Evolutionary conservation across 2,888 invertebrate genomes (phyloP), one percentile per base, ranked within the genome.

Genomic region (Argyra leucocephala): DNA sequence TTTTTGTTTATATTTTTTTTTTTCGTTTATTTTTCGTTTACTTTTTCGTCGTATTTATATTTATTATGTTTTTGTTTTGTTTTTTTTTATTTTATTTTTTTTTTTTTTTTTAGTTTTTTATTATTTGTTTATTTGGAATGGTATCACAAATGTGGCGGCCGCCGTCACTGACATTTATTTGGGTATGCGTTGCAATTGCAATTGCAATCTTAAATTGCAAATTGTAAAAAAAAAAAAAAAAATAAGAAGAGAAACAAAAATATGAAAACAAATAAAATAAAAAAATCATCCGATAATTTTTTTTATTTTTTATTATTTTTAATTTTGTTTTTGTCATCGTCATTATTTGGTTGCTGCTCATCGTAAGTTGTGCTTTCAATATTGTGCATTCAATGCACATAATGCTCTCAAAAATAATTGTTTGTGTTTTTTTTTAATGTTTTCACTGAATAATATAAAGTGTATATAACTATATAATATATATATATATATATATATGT

Each of bases 81-180:
- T 10, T 37, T 37, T 2, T 9, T 37, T 37, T 9, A 9, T 37
- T 37, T 37, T 37, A 5, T 37, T 37, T 37, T 15, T 15, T 10
- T 37, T 37, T 5, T 15, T 9, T 15, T 10, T 10, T 37, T 37
- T 37, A 9, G 10, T 37, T 37, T 37, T 37, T 37, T 15, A 37
- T 37, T 37, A 15, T 37, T 37, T 37, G 37, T 37, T 37, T 37
- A 37, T 37, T 37, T 37, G 37, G 37, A 37, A 37, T 37, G 37
- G 37, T 37, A 37, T 37, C 37, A 37, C 37, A 37, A n/a, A 37
- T 37, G 37, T 37, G 37, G 37, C 37, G 37, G 37, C 37, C 37
- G 37, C 37, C 37, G 37, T 12, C 37, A 37, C 37, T 37, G 37
- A 37, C 37, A 37, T 37, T n/a, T 37, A 37, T 37, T 37, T 37